Base-by-base conservation (phyloP, 2,888 invertebrate species). In the Lithophane socia region DNA sequence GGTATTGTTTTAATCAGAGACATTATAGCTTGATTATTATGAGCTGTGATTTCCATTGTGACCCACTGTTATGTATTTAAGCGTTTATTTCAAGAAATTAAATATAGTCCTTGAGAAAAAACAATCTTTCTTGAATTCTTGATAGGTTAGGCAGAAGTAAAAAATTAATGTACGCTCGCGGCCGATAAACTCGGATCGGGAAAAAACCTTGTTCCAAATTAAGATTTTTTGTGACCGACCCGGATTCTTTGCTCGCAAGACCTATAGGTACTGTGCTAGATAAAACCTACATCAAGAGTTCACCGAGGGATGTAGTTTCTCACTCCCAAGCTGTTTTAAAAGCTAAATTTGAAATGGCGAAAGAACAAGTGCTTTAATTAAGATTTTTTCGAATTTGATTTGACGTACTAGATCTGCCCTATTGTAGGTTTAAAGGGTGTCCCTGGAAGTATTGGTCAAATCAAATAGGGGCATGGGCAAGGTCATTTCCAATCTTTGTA, bases 1-100 rank as follows among this genome's bases (percentile, higher is more conserved):
- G 85, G 77, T 73, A 73, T 80, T 71, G 73, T 84, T 84, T 84
- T 81, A 84, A 84, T 84, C 75, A 84, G 54, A 75, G 63, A 70
- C 58, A 75, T 75, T 77, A 77, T 73, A 68, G 29, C 65, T 24
- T 60, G 18, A 70, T 69, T 71, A 68, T 58, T 71, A 76, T 71
- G 71, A 54, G 24, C 42, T 52, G 29, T 73, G 71, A 75, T 72
- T 80, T 70, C 49, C 44, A 80, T 72, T 80, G 52, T 70, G 56
- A 24, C 69, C 49, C 37, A 60, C n/a, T 71, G 42, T 42, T 61
- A 70, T 83, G 71, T 52, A 67, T 73, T 52, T 68, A 1, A 54
- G 60, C 7, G n/a, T 52, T 54, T 61, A 12, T 44, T 18, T 37
- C n/a, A 42, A 5, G 16, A 56, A 74, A 49, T 21, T 75, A 49